Percentiles rank a stretch among this genome's conserved stretches.
Conservation (phyloP, 2,888 invertebrate species). For the Hydrotaea diabolus region DNA sequence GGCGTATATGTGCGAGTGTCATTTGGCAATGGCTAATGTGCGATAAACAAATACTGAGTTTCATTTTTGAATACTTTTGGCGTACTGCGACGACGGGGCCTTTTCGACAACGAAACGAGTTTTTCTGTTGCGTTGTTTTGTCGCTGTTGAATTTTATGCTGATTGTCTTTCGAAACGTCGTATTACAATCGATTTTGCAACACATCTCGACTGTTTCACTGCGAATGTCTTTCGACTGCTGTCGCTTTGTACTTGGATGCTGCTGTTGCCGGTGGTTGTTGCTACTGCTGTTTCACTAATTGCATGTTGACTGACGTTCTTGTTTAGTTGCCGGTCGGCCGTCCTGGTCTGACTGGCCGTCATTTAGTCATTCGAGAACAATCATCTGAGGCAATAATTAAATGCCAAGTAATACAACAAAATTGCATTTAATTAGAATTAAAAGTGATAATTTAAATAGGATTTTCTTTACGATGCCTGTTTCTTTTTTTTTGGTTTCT, state of each 20-base stretch:
- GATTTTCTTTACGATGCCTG: conserved; percentile 1
- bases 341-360: too few species aligned
- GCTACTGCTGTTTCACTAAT: conserved; percentile 60
- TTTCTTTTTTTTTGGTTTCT: not conserved
- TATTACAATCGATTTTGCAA: conserved; percentile 62
- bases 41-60: not conserved
- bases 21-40: not conserved
- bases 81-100: not conserved
- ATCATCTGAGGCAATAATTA: conserved; percentile 63
- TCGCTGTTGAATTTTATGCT: not conserved
- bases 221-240: conserved; percentile 27
- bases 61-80: not conserved
- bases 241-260: conserved; percentile 27
- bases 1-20: not conserved
- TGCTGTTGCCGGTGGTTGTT: not conserved
- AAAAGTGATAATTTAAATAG: conserved; percentile 63
- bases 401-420: conserved; percentile 59
- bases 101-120: conserved; percentile 33
- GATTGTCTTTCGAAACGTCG: conserved; percentile 57
- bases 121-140: not conserved
- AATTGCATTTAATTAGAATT: conserved; percentile 63
- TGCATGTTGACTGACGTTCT: conserved; percentile 55
- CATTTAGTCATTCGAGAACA: conserved; percentile 40
- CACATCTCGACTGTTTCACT: conserved; percentile 43
- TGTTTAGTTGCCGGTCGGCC: conserved; percentile 32